Evolutionary conservation across 2,797 vertebrate species (phyloP).

Genomic region (Siniperca undulata): DNA sequence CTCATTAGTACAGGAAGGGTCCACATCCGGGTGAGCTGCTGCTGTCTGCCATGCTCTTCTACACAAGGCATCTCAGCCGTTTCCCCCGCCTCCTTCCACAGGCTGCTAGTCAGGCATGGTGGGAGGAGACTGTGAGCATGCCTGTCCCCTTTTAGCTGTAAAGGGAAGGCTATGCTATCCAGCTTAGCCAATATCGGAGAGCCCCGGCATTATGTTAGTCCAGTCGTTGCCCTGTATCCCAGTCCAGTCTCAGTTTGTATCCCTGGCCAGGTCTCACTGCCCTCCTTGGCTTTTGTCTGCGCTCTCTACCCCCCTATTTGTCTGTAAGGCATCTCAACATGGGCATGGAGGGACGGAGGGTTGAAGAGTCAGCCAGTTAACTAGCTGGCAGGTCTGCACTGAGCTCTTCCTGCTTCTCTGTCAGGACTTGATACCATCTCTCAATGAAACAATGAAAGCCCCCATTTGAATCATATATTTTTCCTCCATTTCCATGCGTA

Average conservation of each 20-base stretch:
- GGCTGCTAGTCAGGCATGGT: slow-evolving; percentile 37
- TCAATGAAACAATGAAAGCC: slow-evolving; percentile 57
- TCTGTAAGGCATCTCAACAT: slow-evolving; percentile 83
- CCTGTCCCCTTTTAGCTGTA: slow-evolving; percentile 18
- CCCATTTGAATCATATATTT: slow-evolving; percentile 42
- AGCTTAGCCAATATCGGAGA: slow-evolving; percentile 44
- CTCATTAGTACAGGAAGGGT: slow-evolving; percentile 62
- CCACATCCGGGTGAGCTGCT: slow-evolving; percentile 52
- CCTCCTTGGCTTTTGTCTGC: slow-evolving; percentile 41
- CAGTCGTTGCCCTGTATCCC: slow-evolving; percentile 48
- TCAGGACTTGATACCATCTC: slow-evolving; percentile 53
- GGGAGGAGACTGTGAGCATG: slow-evolving; percentile 52
- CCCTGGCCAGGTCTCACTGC: slow-evolving; percentile 48
- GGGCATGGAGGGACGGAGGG: slow-evolving; percentile 62
- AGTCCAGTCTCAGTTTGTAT: slow-evolving; percentile 49
- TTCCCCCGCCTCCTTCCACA: slow-evolving; percentile 30
- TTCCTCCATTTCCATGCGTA: slow-evolving; percentile 50
- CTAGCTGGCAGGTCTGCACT: slow-evolving; percentile 42
- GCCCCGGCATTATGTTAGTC: slow-evolving; percentile 53
- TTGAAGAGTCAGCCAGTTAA: slow-evolving; percentile 51
- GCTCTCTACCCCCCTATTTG: slow-evolving; percentile 50
- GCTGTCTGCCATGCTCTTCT: slow-evolving; percentile 51
- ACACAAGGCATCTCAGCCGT: slow-evolving; percentile 44
- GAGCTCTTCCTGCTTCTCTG: slow-evolving; percentile 44
- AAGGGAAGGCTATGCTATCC: slow-evolving; percentile 35